Conservation (phyloP, 2,113 vertebrate genomes). For the Phaethornis superciliosus region DNA sequence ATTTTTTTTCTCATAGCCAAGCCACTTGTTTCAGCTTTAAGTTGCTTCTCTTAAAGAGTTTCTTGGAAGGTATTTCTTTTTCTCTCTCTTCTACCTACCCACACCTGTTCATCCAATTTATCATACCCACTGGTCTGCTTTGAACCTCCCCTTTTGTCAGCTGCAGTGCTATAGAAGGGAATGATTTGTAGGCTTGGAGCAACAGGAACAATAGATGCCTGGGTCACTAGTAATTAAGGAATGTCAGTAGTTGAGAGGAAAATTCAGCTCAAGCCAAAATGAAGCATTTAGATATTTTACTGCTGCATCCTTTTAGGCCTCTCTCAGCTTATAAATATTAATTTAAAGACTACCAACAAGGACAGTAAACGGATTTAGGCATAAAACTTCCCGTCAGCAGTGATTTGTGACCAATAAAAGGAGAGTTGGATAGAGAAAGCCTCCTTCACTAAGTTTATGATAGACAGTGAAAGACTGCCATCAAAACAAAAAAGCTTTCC, state of each 20-base stretch:
- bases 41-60: background rate
- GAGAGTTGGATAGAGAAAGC: constrained; percentile 75
- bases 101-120: constrained; percentile 30
- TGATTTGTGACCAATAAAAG: constrained; percentile 85
- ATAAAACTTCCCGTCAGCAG: constrained; percentile 81
- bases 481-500: constrained; percentile 76
- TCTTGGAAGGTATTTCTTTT: background rate
- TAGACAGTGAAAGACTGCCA: constrained; percentile 76
- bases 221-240: constrained; percentile 79
- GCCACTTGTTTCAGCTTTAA: background rate
- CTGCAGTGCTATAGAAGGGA: background rate
- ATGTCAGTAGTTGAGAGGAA: constrained; percentile 76
- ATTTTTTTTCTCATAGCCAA: background rate
- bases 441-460: constrained; percentile 80
- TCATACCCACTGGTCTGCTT: constrained; percentile 3
- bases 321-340: constrained; percentile 87
- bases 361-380: constrained; percentile 83
- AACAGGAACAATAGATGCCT: constrained; percentile 20
- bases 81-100: background rate
- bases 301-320: constrained; percentile 74
- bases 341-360: constrained; percentile 87
- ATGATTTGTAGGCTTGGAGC: constrained; percentile 70
- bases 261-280: constrained; percentile 66
- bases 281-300: constrained; percentile 79
- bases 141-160: constrained; percentile 51